These are phyloP conservation scores for Lineus longissimus DNA, from an alignment of 1,140 invertebrate genomes.

Conservation along the genomic window DNA sequence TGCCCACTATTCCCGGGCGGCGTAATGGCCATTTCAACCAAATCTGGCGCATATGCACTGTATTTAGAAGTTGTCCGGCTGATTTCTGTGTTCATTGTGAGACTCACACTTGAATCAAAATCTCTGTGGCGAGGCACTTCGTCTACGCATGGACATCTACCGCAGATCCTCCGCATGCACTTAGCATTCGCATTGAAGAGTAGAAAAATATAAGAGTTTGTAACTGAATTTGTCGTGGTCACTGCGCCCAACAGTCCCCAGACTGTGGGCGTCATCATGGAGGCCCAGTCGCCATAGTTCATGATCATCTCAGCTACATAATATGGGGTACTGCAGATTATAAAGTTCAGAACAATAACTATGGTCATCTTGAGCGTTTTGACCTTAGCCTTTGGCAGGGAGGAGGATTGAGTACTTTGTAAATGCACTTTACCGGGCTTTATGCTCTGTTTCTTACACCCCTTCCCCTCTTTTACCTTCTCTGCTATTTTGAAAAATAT, in stretches of 20 bases:
- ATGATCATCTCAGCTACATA: constrained; percentile 51
- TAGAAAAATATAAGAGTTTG: constrained; percentile 49
- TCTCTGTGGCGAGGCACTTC: too few relatives aligned
- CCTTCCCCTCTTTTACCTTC: constrained; percentile 34
- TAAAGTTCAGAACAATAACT: constrained; percentile 49
- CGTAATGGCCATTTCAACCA: too few relatives aligned
- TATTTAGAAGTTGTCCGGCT: too few relatives aligned
- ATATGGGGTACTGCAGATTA: constrained; percentile 48
- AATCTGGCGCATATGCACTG: too few relatives aligned
- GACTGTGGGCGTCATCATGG: constrained; percentile 29
- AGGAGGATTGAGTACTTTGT: constrained; percentile 41
- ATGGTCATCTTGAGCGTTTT: constrained; percentile 54
- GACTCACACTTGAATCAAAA: too few relatives aligned
- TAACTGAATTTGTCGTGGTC: constrained; percentile 45
- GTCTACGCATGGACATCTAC: too few relatives aligned
- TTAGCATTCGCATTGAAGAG: constrained; percentile 38
- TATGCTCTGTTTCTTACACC: constrained; percentile 14
- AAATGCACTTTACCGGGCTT: constrained; percentile 38
- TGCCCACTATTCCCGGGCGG: too few relatives aligned
- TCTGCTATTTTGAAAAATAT: constrained; percentile 47
- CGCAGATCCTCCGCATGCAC: neutral
- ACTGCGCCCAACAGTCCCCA: constrained; percentile 35
- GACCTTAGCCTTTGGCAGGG: constrained; percentile 49
- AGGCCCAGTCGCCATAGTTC: constrained; percentile 36
- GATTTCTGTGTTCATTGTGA: too few relatives aligned